Conservation (phyloP, 2,888 invertebrate species). For the Lycia hirtaria region DNA sequence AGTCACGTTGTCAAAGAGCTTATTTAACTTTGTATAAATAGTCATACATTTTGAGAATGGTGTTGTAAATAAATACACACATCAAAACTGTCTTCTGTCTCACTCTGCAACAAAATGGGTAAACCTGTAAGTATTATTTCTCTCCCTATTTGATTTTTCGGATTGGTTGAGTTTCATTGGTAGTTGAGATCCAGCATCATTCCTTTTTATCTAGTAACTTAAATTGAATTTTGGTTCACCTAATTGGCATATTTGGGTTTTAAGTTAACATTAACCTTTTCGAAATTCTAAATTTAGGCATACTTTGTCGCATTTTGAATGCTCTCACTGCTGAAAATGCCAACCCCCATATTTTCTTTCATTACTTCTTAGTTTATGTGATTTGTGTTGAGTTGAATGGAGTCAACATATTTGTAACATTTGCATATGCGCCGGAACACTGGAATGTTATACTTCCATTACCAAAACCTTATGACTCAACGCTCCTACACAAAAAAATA, state of each 20-base stretch:
- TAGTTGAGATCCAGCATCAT: constrained; percentile 10
- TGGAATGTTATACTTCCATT: too few relatives aligned
- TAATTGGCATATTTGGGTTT: constrained; percentile 36
- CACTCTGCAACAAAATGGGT: constrained; percentile 17
- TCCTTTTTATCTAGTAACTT: constrained; percentile 36
- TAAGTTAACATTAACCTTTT: constrained; percentile 38
- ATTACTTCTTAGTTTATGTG: too few relatives aligned
- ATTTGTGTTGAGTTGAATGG: too few relatives aligned
- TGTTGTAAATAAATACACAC: constrained; percentile 34
- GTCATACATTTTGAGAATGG: constrained; percentile 2
- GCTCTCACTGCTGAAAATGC: too few relatives aligned
- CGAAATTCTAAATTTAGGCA: constrained; percentile 38
- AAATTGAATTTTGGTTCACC: constrained; percentile 27
- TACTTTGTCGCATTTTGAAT: background rate
- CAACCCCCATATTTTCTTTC: too few relatives aligned
- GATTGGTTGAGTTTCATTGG: constrained; percentile 25
- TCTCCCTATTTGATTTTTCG: constrained; percentile 14
- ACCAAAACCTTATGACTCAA: too few relatives aligned
- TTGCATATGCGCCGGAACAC: too few relatives aligned
- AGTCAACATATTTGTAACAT: too few relatives aligned
- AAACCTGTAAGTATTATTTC: constrained; percentile 35
- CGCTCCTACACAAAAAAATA: too few relatives aligned
- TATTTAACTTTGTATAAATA: constrained; percentile 11
- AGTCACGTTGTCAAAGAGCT: constrained; percentile 5
- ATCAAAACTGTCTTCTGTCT: constrained; percentile 17